These are phyloP conservation scores for Potamilus streckersoni DNA, from an alignment of 1,140 invertebrate species.

Conservation along the genomic window DNA sequence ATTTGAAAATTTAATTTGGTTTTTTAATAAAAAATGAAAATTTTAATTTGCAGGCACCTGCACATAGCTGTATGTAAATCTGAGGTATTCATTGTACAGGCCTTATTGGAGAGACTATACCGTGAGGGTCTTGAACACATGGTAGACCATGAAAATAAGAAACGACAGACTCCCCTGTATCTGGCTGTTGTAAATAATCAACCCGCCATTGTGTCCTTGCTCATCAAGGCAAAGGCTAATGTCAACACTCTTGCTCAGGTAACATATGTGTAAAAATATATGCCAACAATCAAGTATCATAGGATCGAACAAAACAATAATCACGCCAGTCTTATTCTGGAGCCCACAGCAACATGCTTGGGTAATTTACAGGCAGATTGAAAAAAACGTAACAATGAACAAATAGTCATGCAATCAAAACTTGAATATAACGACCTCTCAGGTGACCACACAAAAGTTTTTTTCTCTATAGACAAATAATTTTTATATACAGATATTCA, in stretches of 20 bases:
- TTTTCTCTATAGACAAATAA: no score
- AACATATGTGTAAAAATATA: slow-evolving; percentile 47
- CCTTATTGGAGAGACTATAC: slow-evolving; percentile 44
- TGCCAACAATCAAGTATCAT: background rate
- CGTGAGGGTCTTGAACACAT: slow-evolving; percentile 40
- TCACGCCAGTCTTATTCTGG: background rate
- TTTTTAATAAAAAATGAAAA: no score
- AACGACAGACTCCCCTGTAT: slow-evolving; percentile 75
- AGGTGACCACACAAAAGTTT: no score
- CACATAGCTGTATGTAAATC: slow-evolving; percentile 49
- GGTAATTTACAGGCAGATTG: background rate
- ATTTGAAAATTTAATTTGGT: no score
- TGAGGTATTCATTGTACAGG: slow-evolving; percentile 44
- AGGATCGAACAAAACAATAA: background rate
- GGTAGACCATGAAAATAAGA: slow-evolving; percentile 44
- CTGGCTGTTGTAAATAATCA: slow-evolving; percentile 79
- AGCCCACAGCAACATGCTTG: background rate
- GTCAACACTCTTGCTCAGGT: slow-evolving; percentile 79
- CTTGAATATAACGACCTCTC: no score
- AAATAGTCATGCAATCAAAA: no score
- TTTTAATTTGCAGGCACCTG: slow-evolving; percentile 33
- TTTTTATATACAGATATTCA: no score
- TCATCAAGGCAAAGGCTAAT: slow-evolving; percentile 78
- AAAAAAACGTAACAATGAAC: background rate
- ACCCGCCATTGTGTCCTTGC: slow-evolving; percentile 76